Percentiles rank a stretch among this genome's conserved stretches.
These are phyloP conservation scores for Mesorhabditis belari DNA, from an alignment of 2,888 invertebrate genomes.

Conservation along the genomic window DNA sequence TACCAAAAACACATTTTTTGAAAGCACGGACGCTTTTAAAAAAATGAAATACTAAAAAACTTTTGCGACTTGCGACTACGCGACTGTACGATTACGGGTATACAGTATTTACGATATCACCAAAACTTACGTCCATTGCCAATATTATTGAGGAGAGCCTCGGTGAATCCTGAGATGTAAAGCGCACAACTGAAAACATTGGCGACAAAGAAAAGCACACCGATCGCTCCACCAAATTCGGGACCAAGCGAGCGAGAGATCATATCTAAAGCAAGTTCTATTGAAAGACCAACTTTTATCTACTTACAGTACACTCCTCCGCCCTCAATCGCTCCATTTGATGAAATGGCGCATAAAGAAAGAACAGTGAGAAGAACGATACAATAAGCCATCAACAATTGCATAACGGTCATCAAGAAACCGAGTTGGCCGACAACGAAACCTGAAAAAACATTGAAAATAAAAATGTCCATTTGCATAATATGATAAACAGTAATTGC, in stretches of 20 bases:
- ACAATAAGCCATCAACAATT: slow-evolving; percentile 85
- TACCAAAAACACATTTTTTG: no score
- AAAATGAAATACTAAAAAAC: no score
- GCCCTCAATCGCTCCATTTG: slow-evolving; percentile 97
- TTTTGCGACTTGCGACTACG: no score
- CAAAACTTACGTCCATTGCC: slow-evolving; percentile 56
- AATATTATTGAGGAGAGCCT: slow-evolving; percentile 70
- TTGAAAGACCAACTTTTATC: neutral
- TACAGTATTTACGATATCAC: no score
- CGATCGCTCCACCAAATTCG: slow-evolving; percentile 97
- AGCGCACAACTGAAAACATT: slow-evolving; percentile 94
- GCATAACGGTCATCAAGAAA: slow-evolving; percentile 73
- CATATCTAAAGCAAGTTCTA: slow-evolving; percentile 74
- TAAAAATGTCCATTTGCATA: no score
- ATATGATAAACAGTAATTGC: no score
- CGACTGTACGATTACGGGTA: no score
- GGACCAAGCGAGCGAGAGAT: slow-evolving; percentile 94
- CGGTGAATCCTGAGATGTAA: slow-evolving; percentile 89
- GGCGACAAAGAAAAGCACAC: slow-evolving; percentile 92
- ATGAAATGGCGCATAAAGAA: slow-evolving; percentile 95
- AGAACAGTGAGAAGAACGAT: slow-evolving; percentile 90
- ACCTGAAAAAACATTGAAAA: slow-evolving; percentile 61
- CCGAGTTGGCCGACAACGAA: slow-evolving; percentile 95
- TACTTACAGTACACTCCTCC: slow-evolving; percentile 93
- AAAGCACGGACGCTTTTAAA: no score